phyloP scores from a whole-genome alignment of 1,140 invertebrate species.

The Hydropsyche tenuis region DNA sequence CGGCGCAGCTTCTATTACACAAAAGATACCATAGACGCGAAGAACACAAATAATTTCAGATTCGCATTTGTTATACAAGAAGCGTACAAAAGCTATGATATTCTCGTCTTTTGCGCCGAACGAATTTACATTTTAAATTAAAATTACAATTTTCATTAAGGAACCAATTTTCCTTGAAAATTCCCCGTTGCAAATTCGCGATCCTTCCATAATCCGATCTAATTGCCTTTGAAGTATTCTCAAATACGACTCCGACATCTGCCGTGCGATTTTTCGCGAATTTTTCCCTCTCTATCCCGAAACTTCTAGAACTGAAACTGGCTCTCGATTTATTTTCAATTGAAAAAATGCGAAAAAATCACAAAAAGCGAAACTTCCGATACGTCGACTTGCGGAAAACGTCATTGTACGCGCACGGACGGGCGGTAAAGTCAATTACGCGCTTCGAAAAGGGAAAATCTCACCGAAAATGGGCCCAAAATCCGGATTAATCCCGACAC shows the following conservation, averaged over 20 bases:
- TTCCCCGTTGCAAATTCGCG: not conserved
- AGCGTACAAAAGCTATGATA: not conserved
- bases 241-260: not conserved
- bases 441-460: not conserved
- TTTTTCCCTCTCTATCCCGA: too few species aligned
- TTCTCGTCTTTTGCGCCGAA: not conserved
- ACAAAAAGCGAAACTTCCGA: constrained; percentile 8
- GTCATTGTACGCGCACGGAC: not conserved
- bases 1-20: not conserved
- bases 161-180: not conserved
- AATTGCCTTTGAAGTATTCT: constrained; percentile 23
- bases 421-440: not conserved
- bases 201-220: constrained; percentile 22
- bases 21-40: not conserved
- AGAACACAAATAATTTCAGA: not conserved
- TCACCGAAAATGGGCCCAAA: too few species aligned
- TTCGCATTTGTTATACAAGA: not conserved
- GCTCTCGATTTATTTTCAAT: too few species aligned
- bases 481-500: too few species aligned
- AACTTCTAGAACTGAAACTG: too few species aligned
- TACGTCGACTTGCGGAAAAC: constrained; percentile 1
- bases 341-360: too few species aligned
- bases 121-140: constrained; percentile 28
- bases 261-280: too few species aligned
- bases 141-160: constrained; percentile 24